A percentile compares a stretch with the other conserved stretches of the same genome.
These are phyloP conservation scores for Temnothorax longispinosus DNA, from an alignment of 1,140 invertebrate genomes.

Conservation along the genomic window DNA sequence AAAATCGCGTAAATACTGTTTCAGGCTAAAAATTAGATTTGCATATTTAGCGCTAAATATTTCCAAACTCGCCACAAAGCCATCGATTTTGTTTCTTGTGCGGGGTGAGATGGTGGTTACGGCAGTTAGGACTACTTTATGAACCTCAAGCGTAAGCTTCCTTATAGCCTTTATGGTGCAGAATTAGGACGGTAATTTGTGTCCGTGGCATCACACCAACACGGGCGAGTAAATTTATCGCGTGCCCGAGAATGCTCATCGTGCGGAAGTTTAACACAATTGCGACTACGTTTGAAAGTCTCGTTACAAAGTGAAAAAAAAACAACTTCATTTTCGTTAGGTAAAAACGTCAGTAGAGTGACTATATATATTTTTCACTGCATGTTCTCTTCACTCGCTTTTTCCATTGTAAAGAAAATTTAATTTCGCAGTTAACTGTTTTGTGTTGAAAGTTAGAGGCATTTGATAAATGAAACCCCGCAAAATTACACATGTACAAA, in stretches of 20 bases:
- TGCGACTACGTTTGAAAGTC: constrained; percentile 2
- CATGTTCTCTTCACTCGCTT: background rate
- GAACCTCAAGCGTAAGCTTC: constrained; percentile 30
- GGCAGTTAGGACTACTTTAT: constrained; percentile 21
- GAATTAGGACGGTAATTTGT: constrained; percentile 52
- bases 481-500: background rate
- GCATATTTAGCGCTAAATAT: constrained; percentile 14
- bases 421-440: constrained; percentile 33
- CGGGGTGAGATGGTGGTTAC: background rate
- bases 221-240: constrained; percentile 16
- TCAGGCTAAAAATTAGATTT: background rate
- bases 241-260: background rate
- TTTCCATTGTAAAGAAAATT: constrained; percentile 17
- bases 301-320: constrained; percentile 21
- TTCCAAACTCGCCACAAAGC: constrained; percentile 1
- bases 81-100: background rate
- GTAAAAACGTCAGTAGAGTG: background rate
- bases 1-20: background rate
- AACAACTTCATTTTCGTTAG: constrained; percentile 8
- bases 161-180: constrained; percentile 39
- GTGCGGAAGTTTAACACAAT: constrained; percentile 34
- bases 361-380: background rate
- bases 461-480: background rate
- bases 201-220: constrained; percentile 8
- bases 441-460: background rate